A percentile compares a stretch with the other conserved stretches of the same genome.
These are phyloP conservation scores for Keiferia lycopersicella DNA, from an alignment of 2,888 invertebrate genomes.

Conservation along the genomic window DNA sequence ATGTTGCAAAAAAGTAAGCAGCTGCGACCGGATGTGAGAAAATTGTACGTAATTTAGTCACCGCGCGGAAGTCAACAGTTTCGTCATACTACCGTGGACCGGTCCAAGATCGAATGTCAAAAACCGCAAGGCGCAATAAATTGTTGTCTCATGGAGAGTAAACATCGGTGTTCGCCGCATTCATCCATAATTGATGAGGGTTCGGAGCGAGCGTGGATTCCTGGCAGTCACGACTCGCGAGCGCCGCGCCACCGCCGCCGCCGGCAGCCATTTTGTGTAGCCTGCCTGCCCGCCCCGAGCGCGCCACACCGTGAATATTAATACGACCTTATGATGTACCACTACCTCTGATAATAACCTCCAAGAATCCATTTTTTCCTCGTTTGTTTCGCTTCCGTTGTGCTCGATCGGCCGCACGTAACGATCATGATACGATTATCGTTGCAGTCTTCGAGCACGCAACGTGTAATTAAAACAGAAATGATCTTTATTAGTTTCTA, in stretches of 20 bases:
- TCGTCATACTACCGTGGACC: constrained; percentile 60
- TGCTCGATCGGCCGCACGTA: constrained; percentile 55
- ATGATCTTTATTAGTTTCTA: constrained; percentile 74
- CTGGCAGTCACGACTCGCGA: constrained; percentile 73
- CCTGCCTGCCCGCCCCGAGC: constrained; percentile 67
- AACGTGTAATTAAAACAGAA: constrained; percentile 66
- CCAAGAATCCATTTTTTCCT: constrained; percentile 44
- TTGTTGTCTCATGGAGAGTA: constrained; percentile 77
- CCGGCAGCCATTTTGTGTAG: constrained; percentile 78
- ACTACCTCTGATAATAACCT: constrained; percentile 49
- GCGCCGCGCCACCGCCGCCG: constrained; percentile 48
- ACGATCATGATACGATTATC: constrained; percentile 59
- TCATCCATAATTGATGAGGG: constrained; percentile 81
- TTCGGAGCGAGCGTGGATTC: constrained; percentile 73
- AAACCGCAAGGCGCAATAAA: constrained; percentile 79
- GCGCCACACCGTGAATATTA: constrained; percentile 69
- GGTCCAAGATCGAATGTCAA: constrained; percentile 72
- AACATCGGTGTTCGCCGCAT: constrained; percentile 77
- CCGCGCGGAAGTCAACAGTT: constrained; percentile 52
- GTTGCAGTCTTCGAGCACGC: constrained; percentile 61
- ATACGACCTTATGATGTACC: constrained; percentile 61
- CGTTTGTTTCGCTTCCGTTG: constrained; percentile 54
- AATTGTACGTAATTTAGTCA: constrained; percentile 40
- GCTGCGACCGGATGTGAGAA: constrained; percentile 32
- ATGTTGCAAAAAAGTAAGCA: constrained; percentile 31